These are phyloP conservation scores for Phainopepla nitens DNA, from an alignment of 2,113 vertebrate species.

Conservation along the genomic window DNA sequence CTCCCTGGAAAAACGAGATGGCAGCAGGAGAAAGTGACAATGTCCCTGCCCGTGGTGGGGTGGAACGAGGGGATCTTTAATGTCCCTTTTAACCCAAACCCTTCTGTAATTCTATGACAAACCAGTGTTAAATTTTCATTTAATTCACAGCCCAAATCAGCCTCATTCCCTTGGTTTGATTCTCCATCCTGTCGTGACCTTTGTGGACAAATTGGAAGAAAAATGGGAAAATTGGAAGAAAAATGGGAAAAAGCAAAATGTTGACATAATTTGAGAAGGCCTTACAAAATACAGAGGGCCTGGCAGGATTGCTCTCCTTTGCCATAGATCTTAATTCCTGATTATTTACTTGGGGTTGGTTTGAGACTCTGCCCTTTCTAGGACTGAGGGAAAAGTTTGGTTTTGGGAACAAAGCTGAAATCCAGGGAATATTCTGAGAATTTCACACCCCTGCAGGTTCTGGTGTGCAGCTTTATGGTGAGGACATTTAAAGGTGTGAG, in stretches of 20 bases:
- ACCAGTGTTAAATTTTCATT: background rate
- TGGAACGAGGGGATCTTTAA: background rate
- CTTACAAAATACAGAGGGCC: background rate
- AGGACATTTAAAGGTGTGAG: accelerated
- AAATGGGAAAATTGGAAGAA: background rate
- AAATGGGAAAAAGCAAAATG: background rate
- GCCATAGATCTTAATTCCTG: background rate
- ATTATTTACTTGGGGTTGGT: background rate
- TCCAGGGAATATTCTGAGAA: background rate
- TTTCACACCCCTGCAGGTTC: background rate
- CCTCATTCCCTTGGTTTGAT: background rate
- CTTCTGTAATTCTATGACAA: background rate
- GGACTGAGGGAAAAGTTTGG: background rate
- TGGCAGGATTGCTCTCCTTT: background rate
- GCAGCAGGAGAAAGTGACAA: background rate
- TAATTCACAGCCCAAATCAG: background rate
- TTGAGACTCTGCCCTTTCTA: background rate
- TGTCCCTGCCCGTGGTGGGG: background rate
- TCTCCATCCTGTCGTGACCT: background rate
- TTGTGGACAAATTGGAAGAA: background rate
- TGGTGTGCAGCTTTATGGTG: background rate
- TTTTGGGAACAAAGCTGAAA: background rate
- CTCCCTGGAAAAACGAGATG: background rate
- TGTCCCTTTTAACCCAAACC: background rate
- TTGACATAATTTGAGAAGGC: background rate